phyloP scores from a whole-genome alignment of 1,140 invertebrate species.

The Steinernema khuongi region DNA sequence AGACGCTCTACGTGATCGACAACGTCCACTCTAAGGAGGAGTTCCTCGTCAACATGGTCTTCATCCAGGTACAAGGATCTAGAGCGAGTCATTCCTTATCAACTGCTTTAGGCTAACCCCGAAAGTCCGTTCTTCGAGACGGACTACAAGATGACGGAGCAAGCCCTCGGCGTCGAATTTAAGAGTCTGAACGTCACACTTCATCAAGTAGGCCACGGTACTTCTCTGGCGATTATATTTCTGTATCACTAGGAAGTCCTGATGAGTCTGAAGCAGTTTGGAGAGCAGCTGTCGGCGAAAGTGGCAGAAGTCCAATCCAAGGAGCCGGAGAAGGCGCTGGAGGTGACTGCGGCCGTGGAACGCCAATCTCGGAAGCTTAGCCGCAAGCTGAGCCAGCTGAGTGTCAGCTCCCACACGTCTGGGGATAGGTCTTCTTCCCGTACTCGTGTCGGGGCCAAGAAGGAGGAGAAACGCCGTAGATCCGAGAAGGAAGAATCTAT shows the following conservation, averaged over 20 bases:
- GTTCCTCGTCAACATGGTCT: slow-evolving; percentile 27
- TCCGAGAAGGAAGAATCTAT: background rate
- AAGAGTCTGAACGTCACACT: slow-evolving; percentile 72
- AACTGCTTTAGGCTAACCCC: slow-evolving; percentile 68
- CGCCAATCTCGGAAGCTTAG: background rate
- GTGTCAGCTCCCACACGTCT: background rate
- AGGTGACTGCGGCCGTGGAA: slow-evolving; percentile 1
- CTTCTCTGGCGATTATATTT: slow-evolving; percentile 17
- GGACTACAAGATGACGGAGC: slow-evolving; percentile 73
- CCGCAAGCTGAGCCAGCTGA: slow-evolving; percentile 1
- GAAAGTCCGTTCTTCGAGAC: slow-evolving; percentile 77
- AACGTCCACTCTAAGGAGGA: slow-evolving; percentile 41
- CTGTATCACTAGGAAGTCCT: slow-evolving; percentile 48
- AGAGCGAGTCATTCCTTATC: background rate
- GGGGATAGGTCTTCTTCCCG: background rate
- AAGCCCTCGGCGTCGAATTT: slow-evolving; percentile 73
- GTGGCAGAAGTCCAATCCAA: slow-evolving; percentile 32
- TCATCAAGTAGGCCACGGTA: slow-evolving; percentile 70
- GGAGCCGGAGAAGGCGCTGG: slow-evolving; percentile 17
- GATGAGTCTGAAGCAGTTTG: slow-evolving; percentile 58
- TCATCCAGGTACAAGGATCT: slow-evolving; percentile 35
- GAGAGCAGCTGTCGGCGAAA: slow-evolving; percentile 41
- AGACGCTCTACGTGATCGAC: slow-evolving; percentile 50
- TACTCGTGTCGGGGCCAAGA: no score
- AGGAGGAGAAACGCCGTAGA: no score